phyloP scores from a whole-genome alignment of 2,113 vertebrate genomes.

The Typhlomys cinereus region DNA sequence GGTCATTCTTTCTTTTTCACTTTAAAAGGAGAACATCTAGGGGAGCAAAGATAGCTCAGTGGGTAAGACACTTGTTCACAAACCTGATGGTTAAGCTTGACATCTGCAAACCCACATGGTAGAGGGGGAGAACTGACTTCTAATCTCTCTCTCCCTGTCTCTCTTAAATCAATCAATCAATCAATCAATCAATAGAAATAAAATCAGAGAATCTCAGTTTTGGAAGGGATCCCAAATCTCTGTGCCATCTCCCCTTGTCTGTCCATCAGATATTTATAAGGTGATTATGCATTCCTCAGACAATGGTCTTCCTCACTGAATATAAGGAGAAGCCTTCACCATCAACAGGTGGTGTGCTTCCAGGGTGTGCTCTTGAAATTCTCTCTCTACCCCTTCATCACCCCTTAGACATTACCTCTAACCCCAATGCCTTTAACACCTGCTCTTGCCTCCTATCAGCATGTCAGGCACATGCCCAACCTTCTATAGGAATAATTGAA shows the following conservation, averaged over 20 bases:
- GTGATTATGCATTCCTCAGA: background rate
- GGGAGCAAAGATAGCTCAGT: too few relatives aligned
- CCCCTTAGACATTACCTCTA: accelerated
- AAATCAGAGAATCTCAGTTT: background rate
- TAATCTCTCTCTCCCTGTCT: too few relatives aligned
- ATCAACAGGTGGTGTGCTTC: background rate
- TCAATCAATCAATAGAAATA: too few relatives aligned
- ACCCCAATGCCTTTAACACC: background rate
- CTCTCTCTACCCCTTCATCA: accelerated
- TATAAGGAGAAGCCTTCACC: background rate
- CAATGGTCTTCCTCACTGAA: background rate
- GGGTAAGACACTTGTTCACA: too few relatives aligned
- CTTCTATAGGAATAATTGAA: background rate
- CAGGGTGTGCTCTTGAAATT: background rate
- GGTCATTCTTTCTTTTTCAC: background rate
- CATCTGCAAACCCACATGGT: too few relatives aligned
- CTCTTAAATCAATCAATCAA: too few relatives aligned
- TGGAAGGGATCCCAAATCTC: background rate
- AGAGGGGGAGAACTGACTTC: too few relatives aligned
- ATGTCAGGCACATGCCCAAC: too few relatives aligned
- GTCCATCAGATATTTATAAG: background rate
- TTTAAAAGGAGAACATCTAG: too few relatives aligned
- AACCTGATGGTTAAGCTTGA: too few relatives aligned
- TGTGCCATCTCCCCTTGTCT: background rate
- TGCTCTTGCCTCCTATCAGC: background rate